Conservation (phyloP, 2,888 invertebrate genomes). For the Aleiodes alternator region DNA sequence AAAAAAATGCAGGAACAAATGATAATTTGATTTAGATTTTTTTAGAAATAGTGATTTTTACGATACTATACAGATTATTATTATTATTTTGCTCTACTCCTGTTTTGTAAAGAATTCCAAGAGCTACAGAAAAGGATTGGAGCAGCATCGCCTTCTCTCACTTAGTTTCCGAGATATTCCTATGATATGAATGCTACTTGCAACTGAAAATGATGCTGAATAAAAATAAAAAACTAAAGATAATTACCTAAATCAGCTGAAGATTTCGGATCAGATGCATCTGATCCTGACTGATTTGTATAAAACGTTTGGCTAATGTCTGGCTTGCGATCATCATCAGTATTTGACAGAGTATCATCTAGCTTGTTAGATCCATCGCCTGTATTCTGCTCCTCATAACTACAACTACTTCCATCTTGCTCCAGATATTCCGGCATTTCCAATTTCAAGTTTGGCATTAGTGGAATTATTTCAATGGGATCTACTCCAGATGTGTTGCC, state of each 20-base stretch:
- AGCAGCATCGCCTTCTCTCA: no score
- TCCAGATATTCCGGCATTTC: constrained; percentile 79
- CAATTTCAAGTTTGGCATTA: constrained; percentile 77
- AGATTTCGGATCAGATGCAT: constrained; percentile 67
- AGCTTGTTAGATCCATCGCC: constrained; percentile 70
- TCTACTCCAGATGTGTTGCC: constrained; percentile 63
- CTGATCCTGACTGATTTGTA: constrained; percentile 68
- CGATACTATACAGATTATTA: no score
- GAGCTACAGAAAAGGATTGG: no score
- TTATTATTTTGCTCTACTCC: no score
- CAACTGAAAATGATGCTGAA: no score
- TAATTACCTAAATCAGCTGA: constrained; percentile 70
- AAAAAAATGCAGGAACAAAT: no score
- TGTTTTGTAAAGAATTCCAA: no score
- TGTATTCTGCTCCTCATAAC: constrained; percentile 73
- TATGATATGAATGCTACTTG: no score
- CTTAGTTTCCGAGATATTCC: no score
- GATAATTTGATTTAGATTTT: no score
- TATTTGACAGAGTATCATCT: constrained; percentile 67
- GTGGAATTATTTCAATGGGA: constrained; percentile 75
- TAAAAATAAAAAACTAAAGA: not conserved
- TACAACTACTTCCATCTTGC: constrained; percentile 74
- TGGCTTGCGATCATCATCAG: constrained; percentile 72
- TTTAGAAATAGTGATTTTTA: no score
- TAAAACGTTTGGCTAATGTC: constrained; percentile 74